phyloP scores from a whole-genome alignment of 2,113 vertebrate species.

The Phainopepla nitens region DNA sequence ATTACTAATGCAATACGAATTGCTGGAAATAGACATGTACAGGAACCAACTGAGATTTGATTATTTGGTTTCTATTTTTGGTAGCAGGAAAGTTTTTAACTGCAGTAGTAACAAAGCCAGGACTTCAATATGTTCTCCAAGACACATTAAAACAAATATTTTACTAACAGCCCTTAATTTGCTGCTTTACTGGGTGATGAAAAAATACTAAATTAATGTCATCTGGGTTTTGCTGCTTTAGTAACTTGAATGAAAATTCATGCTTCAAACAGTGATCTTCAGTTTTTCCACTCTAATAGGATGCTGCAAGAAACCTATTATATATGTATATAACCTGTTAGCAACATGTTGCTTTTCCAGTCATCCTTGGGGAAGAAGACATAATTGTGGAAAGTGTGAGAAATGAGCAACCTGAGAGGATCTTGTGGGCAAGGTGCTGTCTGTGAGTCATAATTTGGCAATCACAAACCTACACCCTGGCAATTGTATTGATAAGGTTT shows the following conservation, averaged over 20 bases:
- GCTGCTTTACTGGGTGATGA: not conserved
- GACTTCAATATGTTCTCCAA: not conserved
- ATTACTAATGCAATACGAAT: not conserved
- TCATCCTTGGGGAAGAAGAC: too few relatives aligned
- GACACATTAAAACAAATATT: not conserved
- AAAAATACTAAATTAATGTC: not conserved
- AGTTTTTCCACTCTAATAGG: not conserved
- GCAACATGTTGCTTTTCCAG: not conserved
- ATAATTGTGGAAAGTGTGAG: not conserved
- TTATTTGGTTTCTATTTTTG: conserved; percentile 11
- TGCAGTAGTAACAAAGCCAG: not conserved
- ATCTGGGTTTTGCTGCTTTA: not conserved
- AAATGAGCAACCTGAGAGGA: not conserved
- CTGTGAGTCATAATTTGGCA: not conserved
- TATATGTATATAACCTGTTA: too few relatives aligned
- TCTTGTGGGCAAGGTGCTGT: not conserved
- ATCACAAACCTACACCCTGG: not conserved
- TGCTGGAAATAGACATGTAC: conserved; percentile 1
- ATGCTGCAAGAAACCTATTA: not conserved
- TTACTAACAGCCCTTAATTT: not conserved
- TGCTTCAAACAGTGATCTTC: not conserved
- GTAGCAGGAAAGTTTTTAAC: not conserved
- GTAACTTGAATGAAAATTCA: not conserved
- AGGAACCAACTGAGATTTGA: conserved; percentile 14
- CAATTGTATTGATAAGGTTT: not conserved